Evolutionary conservation across 2,888 invertebrate genomes (phyloP), one percentile per base, ranked within the genome.

Genomic region (Gymnosoma rotundatum): DNA sequence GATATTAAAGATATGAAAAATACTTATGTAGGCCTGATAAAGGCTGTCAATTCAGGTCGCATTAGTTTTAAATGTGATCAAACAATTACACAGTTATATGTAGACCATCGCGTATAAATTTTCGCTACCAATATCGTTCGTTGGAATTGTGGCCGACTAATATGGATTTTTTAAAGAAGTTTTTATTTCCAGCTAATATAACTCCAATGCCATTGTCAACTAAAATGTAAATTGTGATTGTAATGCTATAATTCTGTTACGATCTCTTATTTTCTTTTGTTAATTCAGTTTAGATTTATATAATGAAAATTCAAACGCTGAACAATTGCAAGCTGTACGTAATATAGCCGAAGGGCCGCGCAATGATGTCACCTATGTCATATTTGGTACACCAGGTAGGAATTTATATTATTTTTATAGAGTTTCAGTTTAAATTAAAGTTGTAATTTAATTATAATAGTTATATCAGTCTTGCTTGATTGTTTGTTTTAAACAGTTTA

Each of bases 331-430:
- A 76, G 96, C 96, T 0, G 95, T 97, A 0, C 90, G 92, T 69
- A 94, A 95, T 87, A 96, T 96, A 74, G 88, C 96, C 7, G 93
- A 93, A 25, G 94, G 94, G 16, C 93, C 95, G 1, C 93, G 94
- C 0, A 93, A 93, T n/a, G 93, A 93, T 6, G 94, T 94, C 2
- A 98, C 98, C 0, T 98, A 97, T 89, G 94, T 97, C 38, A 93
- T 98, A 64, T 98, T 96, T 92, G 98, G 98, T 16, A 98, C 98
- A 45, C 97, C 98, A 61, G 98, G 97, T 83, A 95, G 16, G 67
- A 74, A 36, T 20, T 42, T 42, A 14, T 14, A 14, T 45, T 25
- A 25, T 25, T 25, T 25, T 25, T 25, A 25, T 25, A 25, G 25
- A 25, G 38, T 38, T 38, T 38, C 10, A n/a, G n/a, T n/a, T n/a